These are phyloP conservation scores for Lycaena phlaeas DNA, from an alignment of 2,888 invertebrate species.

Conservation along the genomic window DNA sequence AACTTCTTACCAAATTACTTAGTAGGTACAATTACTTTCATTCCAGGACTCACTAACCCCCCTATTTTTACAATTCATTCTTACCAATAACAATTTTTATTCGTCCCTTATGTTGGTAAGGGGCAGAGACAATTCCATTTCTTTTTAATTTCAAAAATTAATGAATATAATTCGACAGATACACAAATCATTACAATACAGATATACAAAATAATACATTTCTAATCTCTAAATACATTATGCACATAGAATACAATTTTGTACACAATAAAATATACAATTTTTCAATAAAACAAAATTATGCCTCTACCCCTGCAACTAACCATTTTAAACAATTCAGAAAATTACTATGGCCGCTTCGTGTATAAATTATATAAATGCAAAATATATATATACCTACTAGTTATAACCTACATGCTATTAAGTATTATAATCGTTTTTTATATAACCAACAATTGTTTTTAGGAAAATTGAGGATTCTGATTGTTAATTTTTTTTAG, in stretches of 20 bases:
- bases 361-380: conserved; percentile 11
- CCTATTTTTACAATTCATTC: conserved; percentile 41
- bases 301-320: conserved; percentile 33
- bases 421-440: conserved; percentile 37
- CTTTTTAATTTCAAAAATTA: conserved; percentile 7
- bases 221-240: conserved; percentile 1
- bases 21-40: conserved; percentile 47
- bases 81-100: conserved; percentile 44
- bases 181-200: conserved; percentile 8
- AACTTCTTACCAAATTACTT: conserved; percentile 39
- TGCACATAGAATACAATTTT: conserved; percentile 6
- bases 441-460: conserved; percentile 37
- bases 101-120: conserved; percentile 35
- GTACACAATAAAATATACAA: conserved; percentile 8
- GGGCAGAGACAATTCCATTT: conserved; percentile 30
- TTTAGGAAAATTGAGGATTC: conserved; percentile 48
- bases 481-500: conserved; percentile 39
- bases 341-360: conserved; percentile 53
- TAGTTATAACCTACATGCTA: conserved; percentile 33
- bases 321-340: conserved; percentile 27
- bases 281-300: not conserved
- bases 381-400: conserved; percentile 10
- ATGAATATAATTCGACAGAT: conserved; percentile 6
- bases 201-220: conserved; percentile 6
- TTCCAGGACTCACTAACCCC: conserved; percentile 26